Percentiles rank a stretch among this genome's conserved stretches.
phyloP scores from a whole-genome alignment of 1,140 invertebrate species.

The Penaeus japonicus region DNA sequence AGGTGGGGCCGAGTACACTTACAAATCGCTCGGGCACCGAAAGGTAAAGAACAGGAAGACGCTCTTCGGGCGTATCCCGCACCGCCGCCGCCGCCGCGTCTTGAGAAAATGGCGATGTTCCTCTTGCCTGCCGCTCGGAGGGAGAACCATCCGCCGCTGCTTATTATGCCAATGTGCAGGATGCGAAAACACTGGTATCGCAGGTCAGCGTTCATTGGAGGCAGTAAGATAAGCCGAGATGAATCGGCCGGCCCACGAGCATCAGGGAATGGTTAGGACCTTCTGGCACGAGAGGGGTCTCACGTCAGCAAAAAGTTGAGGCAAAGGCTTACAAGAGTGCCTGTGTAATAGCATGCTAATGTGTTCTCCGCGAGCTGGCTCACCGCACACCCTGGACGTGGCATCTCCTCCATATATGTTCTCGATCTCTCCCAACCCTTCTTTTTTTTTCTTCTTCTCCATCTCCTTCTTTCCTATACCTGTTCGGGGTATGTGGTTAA shows the following conservation, averaged over 20 bases:
- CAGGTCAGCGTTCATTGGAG: no score
- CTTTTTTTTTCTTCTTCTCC: not conserved
- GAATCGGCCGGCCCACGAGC: no score
- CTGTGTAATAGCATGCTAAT: conserved; percentile 56
- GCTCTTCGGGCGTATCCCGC: conserved; percentile 10
- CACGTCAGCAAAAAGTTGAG: conserved; percentile 54
- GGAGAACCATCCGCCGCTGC: not conserved
- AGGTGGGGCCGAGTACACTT: conserved; percentile 53
- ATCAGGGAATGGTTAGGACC: conserved; percentile 10
- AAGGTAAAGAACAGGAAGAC: conserved; percentile 41
- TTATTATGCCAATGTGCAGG: not conserved
- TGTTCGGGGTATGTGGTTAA: no score
- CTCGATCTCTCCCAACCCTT: not conserved
- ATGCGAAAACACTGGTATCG: no score
- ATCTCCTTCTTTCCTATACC: not conserved
- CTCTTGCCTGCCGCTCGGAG: no score
- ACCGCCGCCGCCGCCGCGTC: not conserved
- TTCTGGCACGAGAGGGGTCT: conserved; percentile 19
- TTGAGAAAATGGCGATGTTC: no score
- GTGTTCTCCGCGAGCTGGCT: conserved; percentile 35
- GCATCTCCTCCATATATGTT: no score
- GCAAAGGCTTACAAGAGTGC: conserved; percentile 50
- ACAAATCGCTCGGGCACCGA: conserved; percentile 50
- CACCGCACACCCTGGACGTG: conserved; percentile 18
- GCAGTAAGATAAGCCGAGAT: no score